Conservation (phyloP, 2,888 invertebrate species). For the Alviniconcha strummeri region DNA sequence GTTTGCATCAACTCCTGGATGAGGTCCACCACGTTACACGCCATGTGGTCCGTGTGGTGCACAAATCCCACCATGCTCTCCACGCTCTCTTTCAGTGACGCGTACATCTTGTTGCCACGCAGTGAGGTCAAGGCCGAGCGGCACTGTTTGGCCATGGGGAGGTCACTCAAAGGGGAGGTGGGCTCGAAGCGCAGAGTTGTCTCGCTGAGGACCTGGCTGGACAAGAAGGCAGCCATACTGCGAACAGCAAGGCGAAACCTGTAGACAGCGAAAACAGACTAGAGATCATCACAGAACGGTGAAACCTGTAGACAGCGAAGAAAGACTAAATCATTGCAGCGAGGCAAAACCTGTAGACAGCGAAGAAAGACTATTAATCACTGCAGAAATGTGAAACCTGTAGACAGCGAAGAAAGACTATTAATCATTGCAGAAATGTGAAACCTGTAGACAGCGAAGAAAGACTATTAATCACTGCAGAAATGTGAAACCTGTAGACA, state of each 20-base stretch:
- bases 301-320: not conserved
- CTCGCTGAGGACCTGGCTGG: constrained; percentile 61
- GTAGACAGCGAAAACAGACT: constrained; percentile 28
- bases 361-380: too few relatives aligned
- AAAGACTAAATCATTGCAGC: too few relatives aligned
- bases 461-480: too few relatives aligned
- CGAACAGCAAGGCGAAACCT: constrained; percentile 68
- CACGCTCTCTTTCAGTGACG: constrained; percentile 53
- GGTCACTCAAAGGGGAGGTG: constrained; percentile 48
- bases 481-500: too few relatives aligned
- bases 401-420: too few relatives aligned
- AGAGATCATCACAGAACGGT: not conserved
- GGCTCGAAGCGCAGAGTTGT: constrained; percentile 55
- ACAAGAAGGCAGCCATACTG: constrained; percentile 61
- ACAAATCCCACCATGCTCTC: constrained; percentile 56
- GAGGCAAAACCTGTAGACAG: too few relatives aligned
- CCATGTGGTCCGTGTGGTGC: constrained; percentile 49
- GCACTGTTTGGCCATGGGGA: constrained; percentile 55
- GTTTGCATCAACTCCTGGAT: constrained; percentile 50
- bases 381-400: too few relatives aligned
- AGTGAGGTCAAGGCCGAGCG: constrained; percentile 55
- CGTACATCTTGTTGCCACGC: constrained; percentile 62
- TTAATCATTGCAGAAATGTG: too few relatives aligned
- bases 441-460: too few relatives aligned
- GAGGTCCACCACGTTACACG: constrained; percentile 53